Base-by-base conservation (phyloP, 2,797 vertebrate species). In the Hafferia zeledoni region DNA sequence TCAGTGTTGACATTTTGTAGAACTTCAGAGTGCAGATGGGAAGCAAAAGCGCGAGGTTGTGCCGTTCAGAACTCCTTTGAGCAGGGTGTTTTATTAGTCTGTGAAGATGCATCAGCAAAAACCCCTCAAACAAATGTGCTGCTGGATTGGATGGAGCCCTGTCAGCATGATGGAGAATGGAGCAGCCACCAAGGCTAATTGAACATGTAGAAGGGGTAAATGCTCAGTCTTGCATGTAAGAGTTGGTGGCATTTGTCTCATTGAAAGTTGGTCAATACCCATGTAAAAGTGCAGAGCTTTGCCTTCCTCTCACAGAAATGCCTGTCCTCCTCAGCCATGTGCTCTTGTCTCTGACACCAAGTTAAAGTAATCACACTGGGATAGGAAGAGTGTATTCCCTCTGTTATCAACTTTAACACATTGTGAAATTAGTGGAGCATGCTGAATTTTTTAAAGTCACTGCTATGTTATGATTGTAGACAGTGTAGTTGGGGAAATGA, bases 371-470 rank as follows among this genome's bases (percentile, higher is more conserved):
- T 63, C 76, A 3, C 0, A 3, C 63, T 39, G 85, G 82, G 91
- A 72, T 92, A 80, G 61, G 49, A 94, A 83, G 89, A 94, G 87
- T 89, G 87, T 90, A 75, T 97, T 96, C 91, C 59, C 77, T 84
- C 44, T 50, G 83, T 94, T 96, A 96, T 96, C 94, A 95, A 67
- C 74, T 87, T 87, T 64, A 94, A 84, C 95, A 96, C 94, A 94
- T 94, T 97, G 95, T 91, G 90, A 97, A 97, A 95, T 96, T 96
- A 96, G 94, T 88, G 88, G 93, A 96, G 90, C 91, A 85, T 93
- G 60, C 82, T 95, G 89, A 94, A 78, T 93, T 95, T 96, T 94
- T 95, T 97, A 28, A 98, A 97, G 87, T 91, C 88, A 81, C 83
- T 96, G 82, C 83, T 80, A 78, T 94, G 79, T 94, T 97, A 95